Evolutionary conservation across 2,888 invertebrate species (phyloP).

Genomic region (Andrena haemorrhoa): DNA sequence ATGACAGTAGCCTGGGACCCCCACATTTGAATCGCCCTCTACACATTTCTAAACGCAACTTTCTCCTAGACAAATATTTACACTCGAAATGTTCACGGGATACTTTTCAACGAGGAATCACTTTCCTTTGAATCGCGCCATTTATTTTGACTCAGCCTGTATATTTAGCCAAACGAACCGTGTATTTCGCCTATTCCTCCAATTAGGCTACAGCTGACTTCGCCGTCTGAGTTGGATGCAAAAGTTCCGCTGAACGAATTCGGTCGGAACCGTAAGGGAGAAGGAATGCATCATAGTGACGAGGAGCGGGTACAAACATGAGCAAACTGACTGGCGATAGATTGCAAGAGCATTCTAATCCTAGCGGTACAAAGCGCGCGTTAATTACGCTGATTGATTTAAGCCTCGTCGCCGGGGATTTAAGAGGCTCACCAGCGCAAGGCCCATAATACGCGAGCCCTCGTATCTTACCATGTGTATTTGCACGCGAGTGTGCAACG

Average conservation of each 20-base stretch:
- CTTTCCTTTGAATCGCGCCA: no score
- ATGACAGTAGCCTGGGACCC: no score
- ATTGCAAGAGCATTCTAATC: conserved; percentile 75
- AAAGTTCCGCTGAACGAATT: not conserved
- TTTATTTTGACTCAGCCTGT: no score
- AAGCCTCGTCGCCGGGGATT: conserved; percentile 76
- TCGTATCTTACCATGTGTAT: conserved; percentile 41
- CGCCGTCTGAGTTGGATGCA: not conserved
- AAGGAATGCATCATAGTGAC: conserved; percentile 17
- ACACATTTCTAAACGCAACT: no score
- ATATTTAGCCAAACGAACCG: no score
- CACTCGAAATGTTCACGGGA: no score
- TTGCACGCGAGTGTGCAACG: conserved; percentile 52
- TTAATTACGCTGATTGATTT: conserved; percentile 83
- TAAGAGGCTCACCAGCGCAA: conserved; percentile 75
- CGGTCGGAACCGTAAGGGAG: not conserved
- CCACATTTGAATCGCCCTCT: no score
- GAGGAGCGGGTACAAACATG: conserved; percentile 27
- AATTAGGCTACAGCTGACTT: not conserved
- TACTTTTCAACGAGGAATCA: no score
- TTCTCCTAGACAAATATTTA: no score
- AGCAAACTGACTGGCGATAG: conserved; percentile 14
- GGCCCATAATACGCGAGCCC: conserved; percentile 47
- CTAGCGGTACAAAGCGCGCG: conserved; percentile 79
- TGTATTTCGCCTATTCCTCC: not conserved